These are phyloP conservation scores for Microvelia longipes DNA, from an alignment of 1,140 invertebrate genomes.

Conservation along the genomic window DNA sequence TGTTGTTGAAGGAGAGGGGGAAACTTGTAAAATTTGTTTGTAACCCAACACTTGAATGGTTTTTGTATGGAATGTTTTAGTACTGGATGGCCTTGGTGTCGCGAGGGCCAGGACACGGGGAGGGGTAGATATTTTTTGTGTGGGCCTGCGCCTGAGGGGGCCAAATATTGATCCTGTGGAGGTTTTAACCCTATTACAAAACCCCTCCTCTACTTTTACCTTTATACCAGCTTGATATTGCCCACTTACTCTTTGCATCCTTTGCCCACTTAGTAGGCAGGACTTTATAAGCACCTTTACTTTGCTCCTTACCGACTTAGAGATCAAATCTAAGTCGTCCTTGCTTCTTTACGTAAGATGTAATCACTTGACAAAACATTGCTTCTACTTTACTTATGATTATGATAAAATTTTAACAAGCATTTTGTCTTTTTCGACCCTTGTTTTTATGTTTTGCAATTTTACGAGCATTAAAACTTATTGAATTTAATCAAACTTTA, in stretches of 20 bases:
- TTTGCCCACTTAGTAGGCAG: too few relatives aligned
- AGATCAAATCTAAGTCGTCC: neutral
- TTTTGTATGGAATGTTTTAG: neutral
- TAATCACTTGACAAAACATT: neutral
- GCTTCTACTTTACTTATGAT: neutral
- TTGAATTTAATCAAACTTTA: too few relatives aligned
- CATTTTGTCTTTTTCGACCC: too few relatives aligned
- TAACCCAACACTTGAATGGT: too few relatives aligned
- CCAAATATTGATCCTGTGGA: neutral
- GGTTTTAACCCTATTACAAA: neutral
- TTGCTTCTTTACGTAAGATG: neutral
- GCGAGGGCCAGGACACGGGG: neutral
- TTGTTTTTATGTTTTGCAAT: too few relatives aligned
- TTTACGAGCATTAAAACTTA: too few relatives aligned
- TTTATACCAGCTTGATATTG: neutral
- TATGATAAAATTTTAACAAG: too few relatives aligned
- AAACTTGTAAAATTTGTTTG: too few relatives aligned
- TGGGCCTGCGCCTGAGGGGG: neutral
- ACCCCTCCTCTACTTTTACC: neutral
- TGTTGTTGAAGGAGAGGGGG: too few relatives aligned
- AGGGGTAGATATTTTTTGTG: neutral
- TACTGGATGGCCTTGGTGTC: neutral
- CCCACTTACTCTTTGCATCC: neutral
- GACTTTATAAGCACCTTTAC: neutral
- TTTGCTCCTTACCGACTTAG: neutral